Evolutionary conservation across 2,888 invertebrate genomes (phyloP).

Genomic region (Nesidiocoris tenuis): DNA sequence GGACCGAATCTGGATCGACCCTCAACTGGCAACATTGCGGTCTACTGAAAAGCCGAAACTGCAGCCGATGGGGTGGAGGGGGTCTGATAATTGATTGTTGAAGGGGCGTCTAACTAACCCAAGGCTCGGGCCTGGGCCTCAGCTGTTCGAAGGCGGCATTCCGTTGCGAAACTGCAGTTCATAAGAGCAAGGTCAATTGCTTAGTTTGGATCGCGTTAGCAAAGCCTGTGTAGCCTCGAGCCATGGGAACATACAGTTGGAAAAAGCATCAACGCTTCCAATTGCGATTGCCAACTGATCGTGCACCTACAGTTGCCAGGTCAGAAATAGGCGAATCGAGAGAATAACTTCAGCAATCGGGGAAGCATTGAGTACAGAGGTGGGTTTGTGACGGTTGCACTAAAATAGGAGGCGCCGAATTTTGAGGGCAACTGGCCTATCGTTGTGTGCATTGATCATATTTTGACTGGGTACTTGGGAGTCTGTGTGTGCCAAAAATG

Average conservation of each 20-base stretch:
- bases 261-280: background rate
- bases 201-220: background rate
- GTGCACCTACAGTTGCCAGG: background rate
- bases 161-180: constrained; percentile 26
- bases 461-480: too few relatives aligned
- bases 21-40: background rate
- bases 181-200: constrained; percentile 23
- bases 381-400: too few relatives aligned
- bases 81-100: background rate
- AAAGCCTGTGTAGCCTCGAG: background rate
- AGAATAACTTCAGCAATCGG: too few relatives aligned
- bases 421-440: too few relatives aligned
- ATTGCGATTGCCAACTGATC: too few relatives aligned
- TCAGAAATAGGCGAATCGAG: too few relatives aligned
- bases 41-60: background rate
- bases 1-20: too few relatives aligned
- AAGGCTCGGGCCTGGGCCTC: background rate
- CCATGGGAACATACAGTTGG: background rate
- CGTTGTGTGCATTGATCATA: too few relatives aligned
- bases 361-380: too few relatives aligned
- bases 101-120: background rate
- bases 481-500: too few relatives aligned
- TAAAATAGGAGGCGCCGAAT: too few relatives aligned
- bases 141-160: background rate
- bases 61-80: background rate